These are phyloP conservation scores for Phocides pigmalion DNA, from an alignment of 1,140 invertebrate species.

Conservation along the genomic window DNA sequence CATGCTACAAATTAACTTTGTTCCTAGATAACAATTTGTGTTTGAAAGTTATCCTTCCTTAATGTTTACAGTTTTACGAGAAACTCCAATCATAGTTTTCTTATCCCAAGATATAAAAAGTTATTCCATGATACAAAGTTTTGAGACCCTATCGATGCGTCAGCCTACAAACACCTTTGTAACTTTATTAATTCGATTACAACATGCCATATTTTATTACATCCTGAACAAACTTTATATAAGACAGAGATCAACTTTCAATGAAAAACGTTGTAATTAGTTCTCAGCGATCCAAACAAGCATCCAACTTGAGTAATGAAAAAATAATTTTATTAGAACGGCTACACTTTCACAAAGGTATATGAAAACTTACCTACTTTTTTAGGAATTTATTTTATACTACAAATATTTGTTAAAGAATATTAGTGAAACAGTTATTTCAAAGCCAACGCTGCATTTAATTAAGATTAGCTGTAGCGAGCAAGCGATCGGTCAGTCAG, in stretches of 20 bases:
- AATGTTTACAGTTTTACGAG: constrained; percentile 11
- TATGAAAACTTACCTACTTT: background rate
- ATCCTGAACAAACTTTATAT: constrained; percentile 11
- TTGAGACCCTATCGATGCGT: constrained; percentile 7
- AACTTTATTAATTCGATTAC: constrained; percentile 14
- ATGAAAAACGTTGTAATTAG: background rate
- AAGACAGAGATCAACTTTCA: constrained; percentile 5
- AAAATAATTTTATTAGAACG: background rate
- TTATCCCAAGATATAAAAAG: constrained; percentile 8
- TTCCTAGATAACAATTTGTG: no score
- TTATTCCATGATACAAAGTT: constrained; percentile 3
- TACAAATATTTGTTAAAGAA: background rate
- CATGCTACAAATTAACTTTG: no score
- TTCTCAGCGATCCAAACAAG: background rate
- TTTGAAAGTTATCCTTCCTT: no score
- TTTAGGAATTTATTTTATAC: background rate
- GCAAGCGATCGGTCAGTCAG: constrained; percentile 9
- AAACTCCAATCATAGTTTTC: background rate
- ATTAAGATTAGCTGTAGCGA: constrained; percentile 11
- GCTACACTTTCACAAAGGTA: background rate
- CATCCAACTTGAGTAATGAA: background rate
- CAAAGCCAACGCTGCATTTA: background rate
- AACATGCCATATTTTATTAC: constrained; percentile 17
- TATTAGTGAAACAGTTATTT: background rate
- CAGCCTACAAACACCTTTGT: constrained; percentile 21